Conservation (phyloP, 2,113 vertebrate genomes). For the Strix uralensis region DNA sequence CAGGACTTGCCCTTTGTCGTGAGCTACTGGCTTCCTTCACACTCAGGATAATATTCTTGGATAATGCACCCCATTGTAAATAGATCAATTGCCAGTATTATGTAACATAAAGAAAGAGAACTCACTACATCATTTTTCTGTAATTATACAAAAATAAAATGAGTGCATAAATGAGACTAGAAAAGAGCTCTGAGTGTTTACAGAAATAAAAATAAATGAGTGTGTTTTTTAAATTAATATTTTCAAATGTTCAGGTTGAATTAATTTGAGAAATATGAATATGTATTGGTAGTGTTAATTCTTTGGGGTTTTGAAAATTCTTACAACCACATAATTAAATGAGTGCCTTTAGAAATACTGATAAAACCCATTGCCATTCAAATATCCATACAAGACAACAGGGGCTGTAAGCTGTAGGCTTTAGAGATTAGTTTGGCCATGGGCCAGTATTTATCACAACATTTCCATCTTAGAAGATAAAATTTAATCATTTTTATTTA, state of each 20-base stretch:
- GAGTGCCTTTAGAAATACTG: slow-evolving; percentile 86
- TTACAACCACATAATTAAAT: slow-evolving; percentile 86
- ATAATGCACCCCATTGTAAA: neutral
- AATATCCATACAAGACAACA: slow-evolving; percentile 82
- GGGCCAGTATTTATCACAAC: slow-evolving; percentile 83
- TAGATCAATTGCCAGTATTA: neutral
- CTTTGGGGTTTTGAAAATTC: slow-evolving; percentile 84
- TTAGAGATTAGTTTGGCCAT: slow-evolving; percentile 84
- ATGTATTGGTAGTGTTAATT: slow-evolving; percentile 81
- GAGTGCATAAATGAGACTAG: neutral
- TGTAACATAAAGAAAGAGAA: neutral
- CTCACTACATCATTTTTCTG: neutral
- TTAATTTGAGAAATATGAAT: slow-evolving; percentile 81
- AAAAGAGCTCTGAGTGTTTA: slow-evolving; percentile 51
- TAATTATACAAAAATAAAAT: slow-evolving; percentile 61
- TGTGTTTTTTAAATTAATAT: slow-evolving; percentile 75
- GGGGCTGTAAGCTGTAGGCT: slow-evolving; percentile 77
- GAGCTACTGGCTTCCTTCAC: neutral
- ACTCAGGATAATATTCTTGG: neutral
- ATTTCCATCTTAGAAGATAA: slow-evolving; percentile 85
- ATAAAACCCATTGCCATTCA: slow-evolving; percentile 84
- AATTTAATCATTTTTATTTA: slow-evolving; percentile 88
- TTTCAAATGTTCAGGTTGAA: slow-evolving; percentile 80
- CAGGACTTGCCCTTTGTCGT: neutral
- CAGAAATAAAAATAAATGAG: slow-evolving; percentile 73